Conservation (phyloP, 2,888 invertebrate species). For the Brenthis daphne region DNA sequence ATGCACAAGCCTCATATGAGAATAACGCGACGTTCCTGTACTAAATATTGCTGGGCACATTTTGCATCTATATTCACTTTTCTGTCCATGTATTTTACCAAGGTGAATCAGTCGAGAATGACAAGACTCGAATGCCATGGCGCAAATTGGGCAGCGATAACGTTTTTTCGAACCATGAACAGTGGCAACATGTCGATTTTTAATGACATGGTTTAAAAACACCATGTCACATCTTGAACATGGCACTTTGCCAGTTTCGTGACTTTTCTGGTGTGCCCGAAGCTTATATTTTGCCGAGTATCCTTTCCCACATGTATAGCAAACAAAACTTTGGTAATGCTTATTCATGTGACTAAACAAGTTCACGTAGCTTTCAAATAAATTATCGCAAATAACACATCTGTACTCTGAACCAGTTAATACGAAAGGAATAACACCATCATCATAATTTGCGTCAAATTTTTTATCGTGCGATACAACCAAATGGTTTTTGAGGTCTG, state of each 20-base stretch:
- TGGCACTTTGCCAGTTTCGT: conserved; percentile 60
- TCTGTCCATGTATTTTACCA: conserved; percentile 54
- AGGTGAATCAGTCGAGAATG: conserved; percentile 57
- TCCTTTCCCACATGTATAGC: conserved; percentile 72
- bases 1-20: conserved; percentile 64
- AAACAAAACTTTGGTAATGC: conserved; percentile 69
- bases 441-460: conserved; percentile 47
- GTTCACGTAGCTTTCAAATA: conserved; percentile 55
- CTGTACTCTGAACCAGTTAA: conserved; percentile 53
- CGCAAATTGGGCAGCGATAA: conserved; percentile 62
- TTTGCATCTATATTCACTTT: conserved; percentile 55
- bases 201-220: conserved; percentile 55
- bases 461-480: conserved; percentile 47
- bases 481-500: conserved; percentile 56
- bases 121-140: conserved; percentile 54
- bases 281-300: conserved; percentile 68
- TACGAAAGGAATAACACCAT: conserved; percentile 62
- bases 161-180: conserved; percentile 57
- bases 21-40: conserved; percentile 61
- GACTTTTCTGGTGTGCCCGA: conserved; percentile 62
- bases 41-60: conserved; percentile 56
- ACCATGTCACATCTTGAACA: conserved; percentile 68
- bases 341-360: conserved; percentile 68
- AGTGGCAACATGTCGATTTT: conserved; percentile 50
- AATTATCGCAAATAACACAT: conserved; percentile 54